Evolutionary conservation across 2,113 vertebrate genomes (phyloP), one percentile per base, ranked within the genome.

Genomic region (Notiomystis cincta): DNA sequence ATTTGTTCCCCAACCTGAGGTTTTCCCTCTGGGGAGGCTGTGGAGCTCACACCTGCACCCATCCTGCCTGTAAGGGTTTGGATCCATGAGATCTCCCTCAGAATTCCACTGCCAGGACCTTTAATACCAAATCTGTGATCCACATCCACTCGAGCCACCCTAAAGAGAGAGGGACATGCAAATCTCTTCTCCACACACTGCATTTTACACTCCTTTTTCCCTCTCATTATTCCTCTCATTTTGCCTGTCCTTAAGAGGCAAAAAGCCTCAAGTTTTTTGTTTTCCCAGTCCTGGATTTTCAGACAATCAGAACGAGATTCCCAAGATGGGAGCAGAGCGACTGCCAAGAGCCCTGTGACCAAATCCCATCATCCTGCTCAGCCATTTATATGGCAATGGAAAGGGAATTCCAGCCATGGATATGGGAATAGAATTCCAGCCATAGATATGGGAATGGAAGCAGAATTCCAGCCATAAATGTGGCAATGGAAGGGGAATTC

Each of bases 121-220:
- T 0, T 10, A 10, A 2, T 0, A 38, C 5, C 53, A 47, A 23
- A 62, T 2, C 35, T 2, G 1, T 8, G 35, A 24, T 2, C 35
- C 6, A n/a, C 47, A 10, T 58, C 67, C 33, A 12, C n/a, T 3
- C 1, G 0, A 51, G 37, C 30, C 47, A 13, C 47, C 21, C 51
- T 14, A 15, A 38, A 38, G 50, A 51, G 30, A 11, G 27, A 56
- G 38, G 37, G 35, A 48, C 3, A 10, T 35, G n/a, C 37, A 85
- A 57, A 23, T 17, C 28, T 18, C 48, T 76, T 44, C 42, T 28
- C 66, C 67, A 35, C 2, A 0, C 9, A 33, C 33, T 67, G 20
- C 19, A 10, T 25, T 44, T 73, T 21, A 33, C 57, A 33, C 21
- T 4, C 10, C 3, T 33, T 54, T 87, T 67, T 54, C 60, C 6